A percentile compares a stretch with the other conserved stretches of the same genome.
Evolutionary conservation across 2,113 vertebrate species (phyloP).

Genomic region (Carassius carassius): DNA sequence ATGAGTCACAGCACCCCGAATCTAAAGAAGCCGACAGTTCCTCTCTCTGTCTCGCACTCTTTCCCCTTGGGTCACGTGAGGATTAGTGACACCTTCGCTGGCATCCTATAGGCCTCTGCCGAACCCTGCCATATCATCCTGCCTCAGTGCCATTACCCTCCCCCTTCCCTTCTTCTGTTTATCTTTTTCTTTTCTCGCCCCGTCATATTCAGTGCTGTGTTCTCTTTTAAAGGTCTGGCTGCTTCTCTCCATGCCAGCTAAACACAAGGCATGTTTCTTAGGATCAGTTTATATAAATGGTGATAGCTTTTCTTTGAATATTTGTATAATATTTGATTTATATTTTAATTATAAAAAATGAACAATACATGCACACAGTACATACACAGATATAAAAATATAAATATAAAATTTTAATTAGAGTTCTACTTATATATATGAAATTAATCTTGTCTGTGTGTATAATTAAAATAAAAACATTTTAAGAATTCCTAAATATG

Average conservation of each 20-base stretch:
- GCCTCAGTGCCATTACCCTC: background rate
- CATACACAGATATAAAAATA: too few relatives aligned
- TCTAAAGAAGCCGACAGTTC: conserved; percentile 62
- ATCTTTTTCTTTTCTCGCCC: background rate
- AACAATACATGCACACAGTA: too few relatives aligned
- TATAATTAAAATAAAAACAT: too few relatives aligned
- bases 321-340: background rate
- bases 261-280: background rate
- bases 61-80: conserved; percentile 28
- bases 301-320: background rate
- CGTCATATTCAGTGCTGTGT: background rate
- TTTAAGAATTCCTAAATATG: background rate
- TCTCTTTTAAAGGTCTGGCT: background rate
- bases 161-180: background rate
- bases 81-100: conserved; percentile 39
- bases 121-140: conserved; percentile 25
- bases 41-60: conserved; percentile 44
- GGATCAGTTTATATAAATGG: background rate
- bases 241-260: background rate
- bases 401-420: too few relatives aligned
- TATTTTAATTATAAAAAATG: background rate
- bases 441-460: too few relatives aligned
- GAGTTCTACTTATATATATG: too few relatives aligned
- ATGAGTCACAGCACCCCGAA: conserved; percentile 70
- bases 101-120: conserved; percentile 13